These are phyloP conservation scores for Thrips palmi DNA, from an alignment of 1,140 invertebrate genomes.

Conservation along the genomic window DNA sequence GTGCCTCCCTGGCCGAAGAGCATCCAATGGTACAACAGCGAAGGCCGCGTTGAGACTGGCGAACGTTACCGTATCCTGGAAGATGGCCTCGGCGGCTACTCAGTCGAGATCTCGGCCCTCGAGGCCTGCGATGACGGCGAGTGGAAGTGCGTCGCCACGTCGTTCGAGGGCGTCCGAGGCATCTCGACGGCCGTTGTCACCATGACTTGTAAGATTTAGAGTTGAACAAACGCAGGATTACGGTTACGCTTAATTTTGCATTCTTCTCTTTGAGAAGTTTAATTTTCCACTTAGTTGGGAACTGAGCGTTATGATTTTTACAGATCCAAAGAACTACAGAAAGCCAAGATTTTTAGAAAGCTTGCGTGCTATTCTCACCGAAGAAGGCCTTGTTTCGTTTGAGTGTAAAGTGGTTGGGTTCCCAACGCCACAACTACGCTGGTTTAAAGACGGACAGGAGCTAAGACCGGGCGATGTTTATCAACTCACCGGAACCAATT, in stretches of 20 bases:
- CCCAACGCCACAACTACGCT: constrained; percentile 62
- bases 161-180: constrained; percentile 44
- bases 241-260: too few species aligned
- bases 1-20: constrained; percentile 64
- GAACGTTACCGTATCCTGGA: constrained; percentile 48
- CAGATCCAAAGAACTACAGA: constrained; percentile 76
- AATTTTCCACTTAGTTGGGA: constrained; percentile 4
- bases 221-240: too few species aligned
- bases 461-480: constrained; percentile 82
- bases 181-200: constrained; percentile 47
- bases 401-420: constrained; percentile 86
- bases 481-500: constrained; percentile 74
- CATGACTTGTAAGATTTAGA: constrained; percentile 56
- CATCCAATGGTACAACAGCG: constrained; percentile 68
- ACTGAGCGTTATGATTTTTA: constrained; percentile 18
- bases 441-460: constrained; percentile 84
- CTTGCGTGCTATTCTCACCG: constrained; percentile 67
- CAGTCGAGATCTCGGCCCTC: constrained; percentile 46
- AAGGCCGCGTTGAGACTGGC: constrained; percentile 44
- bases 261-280: too few species aligned
- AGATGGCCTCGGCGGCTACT: constrained; percentile 61
- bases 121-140: constrained; percentile 67
- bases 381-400: constrained; percentile 79
- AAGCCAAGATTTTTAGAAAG: constrained; percentile 78
- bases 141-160: constrained; percentile 73